Conservation (phyloP, 2,113 vertebrate genomes). For the Siniperca chuatsi region DNA sequence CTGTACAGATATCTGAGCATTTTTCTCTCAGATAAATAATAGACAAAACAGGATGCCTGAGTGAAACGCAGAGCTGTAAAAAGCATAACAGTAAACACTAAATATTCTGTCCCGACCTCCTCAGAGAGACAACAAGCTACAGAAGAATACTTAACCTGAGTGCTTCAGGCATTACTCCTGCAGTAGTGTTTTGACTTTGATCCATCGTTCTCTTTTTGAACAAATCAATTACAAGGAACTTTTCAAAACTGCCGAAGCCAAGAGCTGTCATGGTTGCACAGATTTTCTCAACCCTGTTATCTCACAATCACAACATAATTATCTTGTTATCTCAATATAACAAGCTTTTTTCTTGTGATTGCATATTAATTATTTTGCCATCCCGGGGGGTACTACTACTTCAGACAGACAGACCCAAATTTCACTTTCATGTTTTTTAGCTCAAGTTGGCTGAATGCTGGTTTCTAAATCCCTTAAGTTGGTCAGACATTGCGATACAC, state of each 20-base stretch:
- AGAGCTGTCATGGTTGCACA: constrained; percentile 18
- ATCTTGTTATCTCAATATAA: constrained; percentile 61
- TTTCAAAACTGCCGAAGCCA: constrained; percentile 37
- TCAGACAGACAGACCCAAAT: constrained; percentile 11
- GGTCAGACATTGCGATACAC: neutral
- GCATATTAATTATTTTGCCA: constrained; percentile 59
- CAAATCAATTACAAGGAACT: neutral
- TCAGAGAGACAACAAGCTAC: constrained; percentile 33
- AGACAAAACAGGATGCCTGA: constrained; percentile 11
- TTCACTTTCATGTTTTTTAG: constrained; percentile 1
- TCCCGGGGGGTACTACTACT: neutral
- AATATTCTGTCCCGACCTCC: constrained; percentile 29
- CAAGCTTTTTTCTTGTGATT: constrained; percentile 50
- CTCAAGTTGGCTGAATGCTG: neutral
- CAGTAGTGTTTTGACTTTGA: constrained; percentile 17
- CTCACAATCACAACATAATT: constrained; percentile 61
- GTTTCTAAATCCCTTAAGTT: neutral
- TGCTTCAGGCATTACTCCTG: constrained; percentile 39
- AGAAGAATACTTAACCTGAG: constrained; percentile 53
- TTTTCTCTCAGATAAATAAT: constrained; percentile 3
- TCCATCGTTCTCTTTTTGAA: constrained; percentile 23
- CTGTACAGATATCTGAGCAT: neutral
- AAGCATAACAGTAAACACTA: constrained; percentile 35
- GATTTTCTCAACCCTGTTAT: constrained; percentile 51
- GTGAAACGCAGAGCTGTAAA: constrained; percentile 32